phyloP scores from a whole-genome alignment of 2,113 vertebrate species.

The Brienomyrus brachyistius region DNA sequence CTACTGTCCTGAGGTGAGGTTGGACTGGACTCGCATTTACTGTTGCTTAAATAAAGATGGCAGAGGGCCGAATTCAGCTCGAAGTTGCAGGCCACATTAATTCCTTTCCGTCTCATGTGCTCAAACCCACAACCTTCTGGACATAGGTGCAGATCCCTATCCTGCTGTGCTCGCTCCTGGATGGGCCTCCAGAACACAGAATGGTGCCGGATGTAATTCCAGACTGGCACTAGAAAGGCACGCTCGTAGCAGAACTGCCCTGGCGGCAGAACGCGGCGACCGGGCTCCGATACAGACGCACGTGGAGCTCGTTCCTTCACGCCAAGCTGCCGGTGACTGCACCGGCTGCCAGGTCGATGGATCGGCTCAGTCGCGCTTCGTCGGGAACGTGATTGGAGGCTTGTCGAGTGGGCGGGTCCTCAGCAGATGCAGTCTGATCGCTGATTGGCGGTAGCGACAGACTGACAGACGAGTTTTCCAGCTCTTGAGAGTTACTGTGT shows the following conservation, averaged over 20 bases:
- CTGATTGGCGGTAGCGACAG: neutral
- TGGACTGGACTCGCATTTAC: neutral
- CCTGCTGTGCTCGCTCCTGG: neutral
- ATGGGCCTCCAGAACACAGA: neutral
- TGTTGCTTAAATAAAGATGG: neutral
- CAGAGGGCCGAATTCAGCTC: neutral
- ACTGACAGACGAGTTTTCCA: neutral
- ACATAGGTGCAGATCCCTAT: neutral
- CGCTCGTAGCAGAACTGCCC: neutral
- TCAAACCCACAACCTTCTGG: conserved; percentile 30
- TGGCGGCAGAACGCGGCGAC: neutral
- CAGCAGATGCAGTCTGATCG: neutral
- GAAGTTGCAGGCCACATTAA: conserved; percentile 22
- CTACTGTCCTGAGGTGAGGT: neutral
- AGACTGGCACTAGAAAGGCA: neutral
- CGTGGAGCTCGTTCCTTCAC: neutral
- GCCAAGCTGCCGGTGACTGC: neutral
- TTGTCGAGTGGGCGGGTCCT: neutral
- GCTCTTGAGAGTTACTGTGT: neutral
- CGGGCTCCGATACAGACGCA: neutral
- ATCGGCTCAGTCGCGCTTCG: neutral
- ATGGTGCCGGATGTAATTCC: neutral
- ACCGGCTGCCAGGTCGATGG: neutral
- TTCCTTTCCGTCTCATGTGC: conserved; percentile 30
- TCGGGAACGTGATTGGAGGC: neutral